phyloP scores from a whole-genome alignment of 1,140 invertebrate species.

The Zophobas atratus region DNA sequence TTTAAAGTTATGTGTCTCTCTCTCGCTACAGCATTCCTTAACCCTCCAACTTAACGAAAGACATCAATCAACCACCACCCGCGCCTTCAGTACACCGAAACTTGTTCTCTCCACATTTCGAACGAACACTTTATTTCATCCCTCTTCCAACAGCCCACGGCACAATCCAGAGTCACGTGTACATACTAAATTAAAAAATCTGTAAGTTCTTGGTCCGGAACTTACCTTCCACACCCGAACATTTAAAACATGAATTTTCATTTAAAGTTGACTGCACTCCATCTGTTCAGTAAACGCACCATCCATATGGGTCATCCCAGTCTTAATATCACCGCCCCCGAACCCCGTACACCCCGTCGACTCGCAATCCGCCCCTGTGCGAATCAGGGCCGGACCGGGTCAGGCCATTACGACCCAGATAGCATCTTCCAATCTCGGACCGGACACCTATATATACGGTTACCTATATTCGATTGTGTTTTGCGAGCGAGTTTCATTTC shows the following conservation, averaged over 20 bases:
- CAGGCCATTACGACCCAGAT: slow-evolving; percentile 5
- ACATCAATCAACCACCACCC: not conserved
- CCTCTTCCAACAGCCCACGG: not conserved
- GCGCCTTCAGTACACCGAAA: not conserved
- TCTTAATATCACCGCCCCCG: not conserved
- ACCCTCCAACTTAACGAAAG: not conserved
- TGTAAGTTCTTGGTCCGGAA: not conserved
- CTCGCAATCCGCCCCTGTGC: slow-evolving; percentile 15
- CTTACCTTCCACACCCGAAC: not conserved
- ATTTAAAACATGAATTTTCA: not conserved
- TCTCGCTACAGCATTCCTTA: not conserved
- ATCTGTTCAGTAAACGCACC: not conserved
- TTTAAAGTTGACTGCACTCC: not conserved
- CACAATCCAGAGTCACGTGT: not conserved
- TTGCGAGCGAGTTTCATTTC: slow-evolving; percentile 18
- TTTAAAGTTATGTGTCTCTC: not conserved
- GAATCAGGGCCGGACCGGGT: not conserved
- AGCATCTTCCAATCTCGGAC: slow-evolving; percentile 37
- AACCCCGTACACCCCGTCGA: not conserved
- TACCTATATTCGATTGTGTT: slow-evolving; percentile 33
- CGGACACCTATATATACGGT: slow-evolving; percentile 19
- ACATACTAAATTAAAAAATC: not conserved
- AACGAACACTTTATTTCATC: not conserved
- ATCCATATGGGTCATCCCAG: not conserved
- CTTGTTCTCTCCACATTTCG: not conserved